A percentile compares a stretch with the other conserved stretches of the same genome.
Conservation (phyloP, 35 echinoderm and acorn worm genomes). For the Lytechinus variegatus region DNA sequence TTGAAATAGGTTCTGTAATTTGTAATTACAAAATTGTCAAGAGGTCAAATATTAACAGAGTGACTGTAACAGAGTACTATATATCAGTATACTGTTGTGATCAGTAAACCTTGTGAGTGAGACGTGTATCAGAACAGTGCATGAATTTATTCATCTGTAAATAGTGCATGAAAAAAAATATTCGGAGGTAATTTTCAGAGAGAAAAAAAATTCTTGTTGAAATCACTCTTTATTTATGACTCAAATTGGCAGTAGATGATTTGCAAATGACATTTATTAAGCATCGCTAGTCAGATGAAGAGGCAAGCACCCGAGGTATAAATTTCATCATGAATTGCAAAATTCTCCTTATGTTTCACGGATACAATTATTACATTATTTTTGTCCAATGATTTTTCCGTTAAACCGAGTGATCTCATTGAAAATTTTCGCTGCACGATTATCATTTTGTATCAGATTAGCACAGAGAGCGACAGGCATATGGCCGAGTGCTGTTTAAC, state of each 20-base stretch:
- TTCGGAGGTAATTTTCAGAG: background rate
- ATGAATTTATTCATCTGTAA: too few relatives aligned
- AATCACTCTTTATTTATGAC: background rate
- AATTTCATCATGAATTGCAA: constrained; percentile 13
- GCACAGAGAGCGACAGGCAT: background rate
- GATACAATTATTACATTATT: constrained; percentile 21
- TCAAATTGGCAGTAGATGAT: constrained; percentile 12
- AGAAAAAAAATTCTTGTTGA: background rate
- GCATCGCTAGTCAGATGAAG: background rate
- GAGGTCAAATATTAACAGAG: background rate
- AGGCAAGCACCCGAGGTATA: background rate
- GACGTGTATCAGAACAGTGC: background rate
- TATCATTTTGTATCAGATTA: constrained; percentile 50
- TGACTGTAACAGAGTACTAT: background rate
- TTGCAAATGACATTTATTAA: background rate
- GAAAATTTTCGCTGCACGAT: constrained; percentile 4
- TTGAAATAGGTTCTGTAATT: background rate
- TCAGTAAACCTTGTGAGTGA: background rate
- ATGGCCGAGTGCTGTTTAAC: background rate
- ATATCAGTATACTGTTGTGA: too few relatives aligned
- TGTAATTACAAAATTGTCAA: background rate
- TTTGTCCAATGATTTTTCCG: constrained; percentile 2
- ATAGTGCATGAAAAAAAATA: background rate
- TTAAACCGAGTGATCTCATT: constrained; percentile 21
- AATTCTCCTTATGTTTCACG: constrained; percentile 12